Conservation (phyloP, 2,888 invertebrate genomes). For the Mystacides longicornis region DNA sequence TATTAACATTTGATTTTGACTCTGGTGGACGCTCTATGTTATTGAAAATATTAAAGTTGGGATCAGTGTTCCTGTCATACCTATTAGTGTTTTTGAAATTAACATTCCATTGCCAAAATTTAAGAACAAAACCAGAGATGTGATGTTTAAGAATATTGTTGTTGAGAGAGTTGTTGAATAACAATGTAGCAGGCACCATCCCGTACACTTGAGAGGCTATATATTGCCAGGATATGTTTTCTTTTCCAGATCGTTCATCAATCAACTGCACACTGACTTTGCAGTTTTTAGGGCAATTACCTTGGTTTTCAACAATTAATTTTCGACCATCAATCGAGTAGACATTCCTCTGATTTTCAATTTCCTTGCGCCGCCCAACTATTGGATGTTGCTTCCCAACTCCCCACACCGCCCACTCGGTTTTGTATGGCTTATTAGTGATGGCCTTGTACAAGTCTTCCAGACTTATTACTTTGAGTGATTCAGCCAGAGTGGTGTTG, state of each 20-base stretch:
- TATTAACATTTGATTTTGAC: too few species aligned
- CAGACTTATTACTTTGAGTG: slow-evolving; percentile 41
- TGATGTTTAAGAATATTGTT: slow-evolving; percentile 40
- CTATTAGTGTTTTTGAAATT: slow-evolving; percentile 30
- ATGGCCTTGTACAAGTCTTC: slow-evolving; percentile 38
- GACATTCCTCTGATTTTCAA: slow-evolving; percentile 49
- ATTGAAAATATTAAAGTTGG: slow-evolving; percentile 38
- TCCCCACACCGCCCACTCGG: slow-evolving; percentile 34
- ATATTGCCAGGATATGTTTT: slow-evolving; percentile 54
- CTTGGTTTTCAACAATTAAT: slow-evolving; percentile 63
- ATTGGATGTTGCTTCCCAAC: slow-evolving; percentile 45
- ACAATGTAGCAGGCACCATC: slow-evolving; percentile 64
- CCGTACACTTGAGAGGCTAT: slow-evolving; percentile 58
- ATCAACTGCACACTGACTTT: slow-evolving; percentile 54
- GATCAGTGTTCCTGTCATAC: slow-evolving; percentile 27
- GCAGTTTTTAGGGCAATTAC: slow-evolving; percentile 62
- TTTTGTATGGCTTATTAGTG: slow-evolving; percentile 33
- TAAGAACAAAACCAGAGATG: slow-evolving; percentile 68
- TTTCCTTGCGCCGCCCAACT: slow-evolving; percentile 49
- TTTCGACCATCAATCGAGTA: slow-evolving; percentile 55
- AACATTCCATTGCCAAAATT: slow-evolving; percentile 75
- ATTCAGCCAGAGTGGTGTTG: slow-evolving; percentile 45
- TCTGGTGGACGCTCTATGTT: slow-evolving; percentile 25
- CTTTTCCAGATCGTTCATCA: slow-evolving; percentile 48
- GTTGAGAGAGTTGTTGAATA: slow-evolving; percentile 46